phyloP scores from a whole-genome alignment of 2,888 invertebrate species.

The Hecatera dysodea region DNA sequence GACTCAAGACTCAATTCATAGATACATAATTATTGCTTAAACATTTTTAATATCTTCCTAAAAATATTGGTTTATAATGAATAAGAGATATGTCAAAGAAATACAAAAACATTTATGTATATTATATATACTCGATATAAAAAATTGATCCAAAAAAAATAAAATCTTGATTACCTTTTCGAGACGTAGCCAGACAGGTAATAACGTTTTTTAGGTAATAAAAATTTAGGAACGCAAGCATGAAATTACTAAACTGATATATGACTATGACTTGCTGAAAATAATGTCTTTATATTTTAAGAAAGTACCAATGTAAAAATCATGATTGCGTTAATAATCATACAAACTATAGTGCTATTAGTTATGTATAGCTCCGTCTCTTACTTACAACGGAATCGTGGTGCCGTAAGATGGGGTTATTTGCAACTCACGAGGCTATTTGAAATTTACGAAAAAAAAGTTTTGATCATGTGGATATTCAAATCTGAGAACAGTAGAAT shows the following conservation, averaged over 20 bases:
- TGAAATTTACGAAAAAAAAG: no score
- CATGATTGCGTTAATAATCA: neutral
- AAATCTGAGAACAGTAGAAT: no score
- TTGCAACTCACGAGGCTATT: no score
- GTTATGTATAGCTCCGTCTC: no score
- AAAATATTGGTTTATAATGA: neutral
- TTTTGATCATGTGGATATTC: no score
- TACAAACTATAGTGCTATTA: no score
- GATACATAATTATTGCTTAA: no score
- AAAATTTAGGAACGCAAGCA: constrained; percentile 34
- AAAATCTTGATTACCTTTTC: constrained; percentile 16
- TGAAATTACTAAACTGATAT: constrained; percentile 46
- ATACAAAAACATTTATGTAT: neutral
- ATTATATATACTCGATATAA: neutral
- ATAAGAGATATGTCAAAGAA: neutral
- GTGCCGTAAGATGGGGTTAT: no score
- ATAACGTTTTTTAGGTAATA: constrained; percentile 33
- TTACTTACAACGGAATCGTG: no score
- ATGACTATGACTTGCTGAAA: constrained; percentile 35
- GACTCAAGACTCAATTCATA: no score
- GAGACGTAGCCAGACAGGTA: constrained; percentile 26
- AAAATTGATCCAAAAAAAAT: constrained; percentile 18
- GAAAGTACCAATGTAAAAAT: neutral
- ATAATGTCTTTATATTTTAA: constrained; percentile 26
- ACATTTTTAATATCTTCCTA: neutral